These are phyloP conservation scores for Idaea dimidiata DNA, from an alignment of 2,888 invertebrate species.

Conservation along the genomic window DNA sequence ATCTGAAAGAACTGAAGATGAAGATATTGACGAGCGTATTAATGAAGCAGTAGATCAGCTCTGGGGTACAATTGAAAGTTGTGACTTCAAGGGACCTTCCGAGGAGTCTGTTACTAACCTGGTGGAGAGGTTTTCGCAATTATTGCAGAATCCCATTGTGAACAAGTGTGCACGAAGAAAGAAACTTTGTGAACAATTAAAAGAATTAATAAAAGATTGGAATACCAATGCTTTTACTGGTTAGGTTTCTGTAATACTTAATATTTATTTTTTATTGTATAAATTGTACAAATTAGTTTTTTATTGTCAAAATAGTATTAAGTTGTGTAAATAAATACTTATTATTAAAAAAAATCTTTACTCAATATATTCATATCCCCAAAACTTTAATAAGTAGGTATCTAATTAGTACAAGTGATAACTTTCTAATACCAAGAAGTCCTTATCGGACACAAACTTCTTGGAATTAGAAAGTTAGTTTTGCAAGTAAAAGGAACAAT, in stretches of 20 bases:
- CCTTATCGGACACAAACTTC: no score
- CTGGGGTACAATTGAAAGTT: constrained; percentile 44
- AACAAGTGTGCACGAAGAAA: constrained; percentile 53
- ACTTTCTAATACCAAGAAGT: no score
- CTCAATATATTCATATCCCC: no score
- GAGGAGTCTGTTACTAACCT: constrained; percentile 58
- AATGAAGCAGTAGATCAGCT: constrained; percentile 66
- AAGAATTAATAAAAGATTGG: constrained; percentile 67
- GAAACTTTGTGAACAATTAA: constrained; percentile 57
- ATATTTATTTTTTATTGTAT: no score
- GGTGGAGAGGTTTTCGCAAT: constrained; percentile 59
- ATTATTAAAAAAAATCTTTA: no score
- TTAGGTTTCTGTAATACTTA: background rate
- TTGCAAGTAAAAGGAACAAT: background rate
- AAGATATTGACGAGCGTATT: constrained; percentile 57
- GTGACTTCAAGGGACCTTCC: constrained; percentile 32
- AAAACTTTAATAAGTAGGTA: no score
- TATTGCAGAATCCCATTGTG: constrained; percentile 49
- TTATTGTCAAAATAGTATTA: no score
- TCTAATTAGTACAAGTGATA: no score
- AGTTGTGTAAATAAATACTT: no score
- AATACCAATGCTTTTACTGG: constrained; percentile 41
- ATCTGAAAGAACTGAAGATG: constrained; percentile 34
- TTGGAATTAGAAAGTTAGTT: background rate
- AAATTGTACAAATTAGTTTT: no score